Evolutionary conservation across 2,797 vertebrate genomes (phyloP).

Genomic region (Rhodeus uyekii): DNA sequence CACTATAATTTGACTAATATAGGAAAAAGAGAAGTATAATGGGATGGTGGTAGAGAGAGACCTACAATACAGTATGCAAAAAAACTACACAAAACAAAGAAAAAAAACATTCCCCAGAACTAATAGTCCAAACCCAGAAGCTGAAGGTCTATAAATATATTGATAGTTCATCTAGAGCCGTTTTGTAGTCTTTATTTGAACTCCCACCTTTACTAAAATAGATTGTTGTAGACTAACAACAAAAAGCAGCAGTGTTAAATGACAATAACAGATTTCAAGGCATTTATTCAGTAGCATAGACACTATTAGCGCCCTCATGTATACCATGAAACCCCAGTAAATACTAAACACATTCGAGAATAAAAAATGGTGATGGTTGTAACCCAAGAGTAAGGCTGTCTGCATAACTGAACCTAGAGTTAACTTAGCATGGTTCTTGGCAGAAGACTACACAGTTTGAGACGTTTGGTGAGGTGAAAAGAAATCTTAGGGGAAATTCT

Average conservation of each 20-base stretch:
- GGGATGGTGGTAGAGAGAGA: neutral
- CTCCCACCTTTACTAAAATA: neutral
- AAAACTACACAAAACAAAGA: too few species aligned
- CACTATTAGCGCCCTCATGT: neutral
- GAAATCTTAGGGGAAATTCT: conserved; percentile 3
- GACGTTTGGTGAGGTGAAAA: neutral
- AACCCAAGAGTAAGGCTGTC: conserved; percentile 24
- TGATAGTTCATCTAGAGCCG: neutral
- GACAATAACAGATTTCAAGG: neutral
- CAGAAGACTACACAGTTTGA: conserved; percentile 4
- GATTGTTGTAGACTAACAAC: neutral
- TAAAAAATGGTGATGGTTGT: conserved; percentile 29
- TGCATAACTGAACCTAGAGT: neutral
- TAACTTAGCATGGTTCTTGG: neutral
- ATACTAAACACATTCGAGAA: conserved; percentile 20
- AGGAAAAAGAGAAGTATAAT: neutral
- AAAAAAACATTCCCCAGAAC: neutral
- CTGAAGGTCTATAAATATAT: neutral
- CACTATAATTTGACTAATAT: neutral
- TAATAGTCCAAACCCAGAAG: neutral
- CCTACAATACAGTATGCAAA: neutral
- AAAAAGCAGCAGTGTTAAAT: neutral
- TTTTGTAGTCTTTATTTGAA: neutral
- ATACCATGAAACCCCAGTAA: conserved; percentile 16
- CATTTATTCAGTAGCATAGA: neutral